Evolutionary conservation across 2,797 vertebrate species (phyloP).

Genomic region (Phrynocephalus forsythii): DNA sequence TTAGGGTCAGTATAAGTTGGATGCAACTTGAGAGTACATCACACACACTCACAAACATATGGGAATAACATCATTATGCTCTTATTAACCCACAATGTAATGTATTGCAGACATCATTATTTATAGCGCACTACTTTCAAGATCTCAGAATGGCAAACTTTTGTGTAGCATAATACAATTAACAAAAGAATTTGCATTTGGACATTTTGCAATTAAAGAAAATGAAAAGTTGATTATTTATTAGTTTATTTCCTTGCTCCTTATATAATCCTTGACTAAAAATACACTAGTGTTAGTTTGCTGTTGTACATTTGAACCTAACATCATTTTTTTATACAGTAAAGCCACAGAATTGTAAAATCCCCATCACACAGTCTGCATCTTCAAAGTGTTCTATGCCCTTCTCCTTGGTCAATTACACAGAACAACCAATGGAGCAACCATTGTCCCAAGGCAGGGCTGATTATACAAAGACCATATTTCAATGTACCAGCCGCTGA

Average conservation of each 20-base stretch:
- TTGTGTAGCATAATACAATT: not conserved
- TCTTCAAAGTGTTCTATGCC: not conserved
- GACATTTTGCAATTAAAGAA: not conserved
- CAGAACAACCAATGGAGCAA: not conserved
- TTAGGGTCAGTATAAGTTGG: too few species aligned
- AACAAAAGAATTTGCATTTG: not conserved
- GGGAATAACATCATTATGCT: too few species aligned
- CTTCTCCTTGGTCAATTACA: not conserved
- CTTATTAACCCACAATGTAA: not conserved
- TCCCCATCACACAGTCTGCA: not conserved
- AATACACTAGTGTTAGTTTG: too few species aligned
- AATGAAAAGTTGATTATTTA: too few species aligned
- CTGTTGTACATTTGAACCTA: too few species aligned
- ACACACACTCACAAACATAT: too few species aligned
- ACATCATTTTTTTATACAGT: not conserved
- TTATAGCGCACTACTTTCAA: not conserved
- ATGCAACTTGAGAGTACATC: too few species aligned
- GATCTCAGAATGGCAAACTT: not conserved
- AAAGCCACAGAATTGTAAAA: not conserved
- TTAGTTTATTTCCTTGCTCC: too few species aligned
- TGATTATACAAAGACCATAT: conserved; percentile 1
- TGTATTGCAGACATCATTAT: not conserved
- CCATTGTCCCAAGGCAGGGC: not conserved
- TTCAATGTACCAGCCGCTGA: not conserved
- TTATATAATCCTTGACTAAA: too few species aligned